Conservation (phyloP, 2,797 vertebrate species). For the Anableps anableps region DNA sequence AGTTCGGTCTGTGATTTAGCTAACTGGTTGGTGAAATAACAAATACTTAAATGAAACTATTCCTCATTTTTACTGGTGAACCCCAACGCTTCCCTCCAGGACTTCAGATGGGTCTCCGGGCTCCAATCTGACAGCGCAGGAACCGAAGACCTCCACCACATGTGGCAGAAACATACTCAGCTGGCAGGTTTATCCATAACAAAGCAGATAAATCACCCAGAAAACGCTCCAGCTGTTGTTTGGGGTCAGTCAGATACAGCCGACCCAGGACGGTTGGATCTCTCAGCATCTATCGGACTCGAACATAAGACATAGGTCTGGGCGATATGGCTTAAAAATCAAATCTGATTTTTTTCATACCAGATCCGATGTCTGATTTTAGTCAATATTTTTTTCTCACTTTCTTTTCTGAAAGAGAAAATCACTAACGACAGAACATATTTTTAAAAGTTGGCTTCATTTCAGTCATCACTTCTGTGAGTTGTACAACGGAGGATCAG, state of each 20-base stretch:
- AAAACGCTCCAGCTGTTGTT: conserved; percentile 31
- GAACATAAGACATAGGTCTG: no score
- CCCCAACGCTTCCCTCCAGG: conserved; percentile 32
- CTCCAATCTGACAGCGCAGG: conserved; percentile 38
- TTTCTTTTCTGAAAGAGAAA: no score
- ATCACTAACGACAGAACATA: no score
- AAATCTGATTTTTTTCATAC: no score
- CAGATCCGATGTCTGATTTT: no score
- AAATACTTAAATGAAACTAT: conserved; percentile 54
- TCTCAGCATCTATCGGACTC: conserved; percentile 19
- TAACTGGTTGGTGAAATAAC: conserved; percentile 46
- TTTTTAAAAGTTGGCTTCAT: no score
- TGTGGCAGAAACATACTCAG: conserved; percentile 39
- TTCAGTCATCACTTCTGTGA: no score
- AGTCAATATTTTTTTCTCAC: no score
- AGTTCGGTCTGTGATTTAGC: conserved; percentile 35
- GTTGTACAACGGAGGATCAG: no score
- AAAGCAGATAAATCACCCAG: conserved; percentile 17
- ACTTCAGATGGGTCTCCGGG: conserved; percentile 54
- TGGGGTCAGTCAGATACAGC: conserved; percentile 55
- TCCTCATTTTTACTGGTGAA: conserved; percentile 58
- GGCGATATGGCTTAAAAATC: no score
- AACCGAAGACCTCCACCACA: conserved; percentile 62
- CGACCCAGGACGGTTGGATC: conserved; percentile 13
- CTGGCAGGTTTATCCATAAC: conserved; percentile 20